Evolutionary conservation across 2,888 invertebrate genomes (phyloP), one percentile per base, ranked within the genome.

Genomic region (Euproctis similis): DNA sequence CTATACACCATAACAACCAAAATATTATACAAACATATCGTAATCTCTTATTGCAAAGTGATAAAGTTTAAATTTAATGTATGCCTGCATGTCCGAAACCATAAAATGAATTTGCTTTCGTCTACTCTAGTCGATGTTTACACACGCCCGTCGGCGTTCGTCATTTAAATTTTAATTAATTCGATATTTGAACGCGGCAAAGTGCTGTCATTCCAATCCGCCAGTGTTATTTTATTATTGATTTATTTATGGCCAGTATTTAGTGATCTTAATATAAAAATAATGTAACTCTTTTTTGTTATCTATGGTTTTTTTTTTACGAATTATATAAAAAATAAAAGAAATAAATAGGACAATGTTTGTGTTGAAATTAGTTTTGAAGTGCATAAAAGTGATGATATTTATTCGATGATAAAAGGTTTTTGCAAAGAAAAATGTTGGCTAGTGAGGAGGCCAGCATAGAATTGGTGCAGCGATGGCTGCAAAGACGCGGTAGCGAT

Each of bases 81-180:
- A 41, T 39, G 24, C 24, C 17, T n/a, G n/a, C 28, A 20, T 42
- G 31, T n/a, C 34, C 23, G 24, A 26, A 46, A 36, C 33, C 39
- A 58, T 54, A 62, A 53, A 47, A 46, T 48, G 53, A 61, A 55
- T 47, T 59, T 64, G 52, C 70, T 61, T 58, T 65, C 63, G 61
- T 64, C 67, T 62, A 67, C 59, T 59, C 53, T 53, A 57, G 59
- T 59, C 44, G 67, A 62, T 78, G 75, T 76, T 77, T 76, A 76
- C 71, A 69, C 56, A 68, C 59, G 66, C 48, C 53, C 66, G 67
- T 69, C 67, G 61, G 47, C 67, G 67, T 66, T 70, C 67, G 71
- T 73, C 65, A 64, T 72, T 74, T 71, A n/a, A n/a, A n/a, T n/a
- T n/a, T n/a, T n/a, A 73, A 78, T 78, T 76, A 78, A 76, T 76